Evolutionary conservation across 2,888 invertebrate genomes (phyloP), one percentile per base, ranked within the genome.

Genomic region (Cosmia pyralina): DNA sequence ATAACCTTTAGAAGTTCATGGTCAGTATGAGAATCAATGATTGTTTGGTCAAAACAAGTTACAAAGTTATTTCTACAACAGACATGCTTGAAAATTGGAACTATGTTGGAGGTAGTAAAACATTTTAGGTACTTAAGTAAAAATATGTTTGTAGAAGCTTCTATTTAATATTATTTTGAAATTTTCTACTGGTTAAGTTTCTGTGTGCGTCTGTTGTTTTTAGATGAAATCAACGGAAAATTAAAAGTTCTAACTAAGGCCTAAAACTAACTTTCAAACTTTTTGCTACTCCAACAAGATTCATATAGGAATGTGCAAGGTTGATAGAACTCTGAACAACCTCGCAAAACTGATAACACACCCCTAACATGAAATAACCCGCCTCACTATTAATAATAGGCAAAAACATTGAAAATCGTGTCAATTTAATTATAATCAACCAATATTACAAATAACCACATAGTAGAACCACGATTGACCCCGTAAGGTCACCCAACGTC

Each of bases 211-310:
- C 1, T 50, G 10, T 3, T 44, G n/a, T 11, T 17, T 13, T 59
- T 0, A 62, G 48, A 50, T 13, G 0, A 11, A 44, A 10, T 38
- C 17, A 34, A 19, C 6, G 44, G 28, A 82, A 81, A 70, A 69
- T 76, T 50, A 73, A 72, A 65, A 73, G 53, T 77, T 78, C 48
- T 5, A 52, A n/a, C 4, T 53, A 58, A 65, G 72, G 71, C 75
- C 65, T 62, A 52, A 79, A 75, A 81, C 55, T 62, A 46, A 80
- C 28, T 77, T 80, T 52, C 52, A 80, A 85, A 82, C 79, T 81
- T 86, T 64, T 69, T 75, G 13, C 34, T 58, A 81, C 75, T 90
- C 89, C 74, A 88, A 91, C 83, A 90, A 85, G 91, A 92, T 85
- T 92, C 90, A 50, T 81, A 85, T 68, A 77, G 66, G 90, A 83